Percentiles rank a stretch among this genome's conserved stretches.
Evolutionary conservation across 92 coral and sea anemone species (phyloP).

Genomic region (Porites evermanni): DNA sequence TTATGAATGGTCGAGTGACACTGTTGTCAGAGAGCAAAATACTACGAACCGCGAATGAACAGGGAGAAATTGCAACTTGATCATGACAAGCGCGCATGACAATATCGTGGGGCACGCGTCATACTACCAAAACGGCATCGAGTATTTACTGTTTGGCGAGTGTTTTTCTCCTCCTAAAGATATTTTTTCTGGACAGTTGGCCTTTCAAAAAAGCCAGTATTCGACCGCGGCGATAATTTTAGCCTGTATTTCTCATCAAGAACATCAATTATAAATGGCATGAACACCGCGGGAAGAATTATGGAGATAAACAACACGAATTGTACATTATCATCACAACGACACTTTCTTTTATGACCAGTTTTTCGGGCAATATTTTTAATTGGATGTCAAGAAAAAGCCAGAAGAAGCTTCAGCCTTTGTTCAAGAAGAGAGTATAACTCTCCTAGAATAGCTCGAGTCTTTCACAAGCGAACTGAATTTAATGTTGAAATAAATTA

Average conservation of each 20-base stretch:
- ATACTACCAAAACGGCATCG: constrained; percentile 17
- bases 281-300: constrained; percentile 35
- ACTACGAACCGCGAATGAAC: constrained; percentile 65
- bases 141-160: background rate
- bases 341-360: constrained; percentile 2
- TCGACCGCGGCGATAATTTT: constrained; percentile 37
- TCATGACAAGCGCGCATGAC: constrained; percentile 33
- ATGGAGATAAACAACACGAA: constrained; percentile 45
- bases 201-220: constrained; percentile 12
- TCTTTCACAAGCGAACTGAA: constrained; percentile 2
- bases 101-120: constrained; percentile 10
- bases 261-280: constrained; percentile 41
- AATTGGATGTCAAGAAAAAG: background rate
- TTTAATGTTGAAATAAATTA: constrained; percentile 25
- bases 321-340: constrained; percentile 23
- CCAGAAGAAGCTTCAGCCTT: background rate
- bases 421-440: background rate
- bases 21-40: constrained; percentile 59
- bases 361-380: constrained; percentile 6
- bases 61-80: constrained; percentile 71
- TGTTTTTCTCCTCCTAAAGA: background rate
- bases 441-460: background rate
- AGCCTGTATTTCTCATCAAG: constrained; percentile 55
- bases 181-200: background rate
- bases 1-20: constrained; percentile 73